phyloP scores from a whole-genome alignment of 2,888 invertebrate species.

The Athalia rosae region DNA sequence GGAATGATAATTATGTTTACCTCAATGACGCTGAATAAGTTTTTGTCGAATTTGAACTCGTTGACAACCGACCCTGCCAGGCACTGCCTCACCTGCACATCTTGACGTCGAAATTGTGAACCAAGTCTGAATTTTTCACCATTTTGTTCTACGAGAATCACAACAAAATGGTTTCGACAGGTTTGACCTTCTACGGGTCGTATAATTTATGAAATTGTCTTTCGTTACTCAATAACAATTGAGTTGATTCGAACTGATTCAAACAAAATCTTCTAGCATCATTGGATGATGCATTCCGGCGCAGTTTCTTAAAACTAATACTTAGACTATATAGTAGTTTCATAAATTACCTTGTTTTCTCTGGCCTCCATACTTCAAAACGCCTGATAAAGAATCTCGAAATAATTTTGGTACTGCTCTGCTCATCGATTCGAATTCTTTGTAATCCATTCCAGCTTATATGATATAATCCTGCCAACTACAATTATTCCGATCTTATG shows the following conservation, averaged over 20 bases:
- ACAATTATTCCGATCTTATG: too few relatives aligned
- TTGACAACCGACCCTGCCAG: slow-evolving; percentile 16
- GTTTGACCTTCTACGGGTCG: too few relatives aligned
- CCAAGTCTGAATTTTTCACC: background rate
- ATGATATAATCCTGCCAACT: too few relatives aligned
- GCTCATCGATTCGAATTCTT: slow-evolving; percentile 9
- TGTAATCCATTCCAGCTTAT: slow-evolving; percentile 13
- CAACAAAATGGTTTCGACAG: background rate
- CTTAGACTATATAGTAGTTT: too few relatives aligned
- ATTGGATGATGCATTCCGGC: too few relatives aligned
- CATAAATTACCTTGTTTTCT: slow-evolving; percentile 12
- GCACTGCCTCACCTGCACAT: slow-evolving; percentile 40
- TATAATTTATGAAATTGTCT: too few relatives aligned
- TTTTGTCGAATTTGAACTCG: slow-evolving; percentile 30
- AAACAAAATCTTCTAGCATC: too few relatives aligned
- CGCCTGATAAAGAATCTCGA: slow-evolving; percentile 8
- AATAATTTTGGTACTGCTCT: slow-evolving; percentile 24
- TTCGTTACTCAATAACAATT: too few relatives aligned
- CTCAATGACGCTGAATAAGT: slow-evolving; percentile 28
- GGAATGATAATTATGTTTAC: slow-evolving; percentile 32
- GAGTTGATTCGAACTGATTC: too few relatives aligned
- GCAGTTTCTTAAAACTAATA: too few relatives aligned
- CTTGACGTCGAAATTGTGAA: slow-evolving; percentile 25
- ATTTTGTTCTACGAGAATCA: background rate
- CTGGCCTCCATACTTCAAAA: slow-evolving; percentile 5